Evolutionary conservation across 2,113 vertebrate genomes (phyloP).

Genomic region (Hyperopisus bebe): DNA sequence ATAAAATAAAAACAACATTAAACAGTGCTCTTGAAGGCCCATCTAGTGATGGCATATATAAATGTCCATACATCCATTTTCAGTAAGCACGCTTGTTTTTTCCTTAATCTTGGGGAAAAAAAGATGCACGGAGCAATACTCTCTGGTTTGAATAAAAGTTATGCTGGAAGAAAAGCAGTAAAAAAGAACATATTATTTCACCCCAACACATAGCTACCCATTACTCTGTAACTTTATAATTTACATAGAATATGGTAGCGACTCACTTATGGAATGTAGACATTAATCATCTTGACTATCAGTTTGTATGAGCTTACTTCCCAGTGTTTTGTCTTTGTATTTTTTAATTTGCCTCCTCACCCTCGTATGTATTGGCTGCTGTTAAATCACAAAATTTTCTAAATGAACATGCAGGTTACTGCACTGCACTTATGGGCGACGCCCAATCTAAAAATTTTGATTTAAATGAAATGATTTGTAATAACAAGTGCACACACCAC

Average conservation of each 20-base stretch:
- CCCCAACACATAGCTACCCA: not conserved
- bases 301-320: not conserved
- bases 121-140: not conserved
- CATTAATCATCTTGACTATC: not conserved
- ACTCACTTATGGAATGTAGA: not conserved
- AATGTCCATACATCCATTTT: not conserved
- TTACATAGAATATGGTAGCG: not conserved
- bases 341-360: not conserved
- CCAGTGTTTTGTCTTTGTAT: not conserved
- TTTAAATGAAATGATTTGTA: not conserved
- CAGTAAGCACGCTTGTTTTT: not conserved
- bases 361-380: not conserved
- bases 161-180: not conserved
- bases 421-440: not conserved
- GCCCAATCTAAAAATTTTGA: not conserved
- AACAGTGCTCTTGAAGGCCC: not conserved
- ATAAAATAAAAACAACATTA: not conserved
- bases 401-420: not conserved
- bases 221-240: not conserved
- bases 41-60: not conserved
- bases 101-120: not conserved
- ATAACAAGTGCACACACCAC: not conserved
- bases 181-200: not conserved
- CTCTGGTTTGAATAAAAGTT: not conserved
- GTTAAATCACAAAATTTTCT: not conserved